phyloP scores from a whole-genome alignment of 2,797 vertebrate species.

The Acrocephalus scirpaceus region DNA sequence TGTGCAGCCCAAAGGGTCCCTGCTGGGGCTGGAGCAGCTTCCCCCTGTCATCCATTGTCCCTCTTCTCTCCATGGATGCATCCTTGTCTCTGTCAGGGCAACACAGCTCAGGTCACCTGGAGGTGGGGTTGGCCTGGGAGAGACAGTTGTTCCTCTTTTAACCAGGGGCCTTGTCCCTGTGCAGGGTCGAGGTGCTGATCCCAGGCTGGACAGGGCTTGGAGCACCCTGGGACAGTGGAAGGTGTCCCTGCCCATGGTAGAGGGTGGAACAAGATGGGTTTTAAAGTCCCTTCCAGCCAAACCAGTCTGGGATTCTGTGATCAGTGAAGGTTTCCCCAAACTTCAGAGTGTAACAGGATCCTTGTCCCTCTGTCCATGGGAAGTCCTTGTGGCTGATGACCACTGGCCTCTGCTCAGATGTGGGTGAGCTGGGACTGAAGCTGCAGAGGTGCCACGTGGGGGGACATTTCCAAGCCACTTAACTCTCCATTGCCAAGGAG shows the following conservation, averaged over 20 bases:
- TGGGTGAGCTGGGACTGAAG: background rate
- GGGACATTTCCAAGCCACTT: background rate
- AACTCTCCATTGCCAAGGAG: background rate
- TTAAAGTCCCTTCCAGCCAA: background rate
- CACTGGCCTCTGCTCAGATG: background rate
- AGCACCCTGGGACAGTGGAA: background rate
- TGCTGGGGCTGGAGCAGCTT: background rate
- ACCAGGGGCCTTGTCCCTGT: background rate
- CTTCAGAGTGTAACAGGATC: background rate
- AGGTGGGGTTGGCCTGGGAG: background rate
- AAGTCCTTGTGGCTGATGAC: background rate
- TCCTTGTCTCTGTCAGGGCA: background rate
- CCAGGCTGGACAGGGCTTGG: background rate
- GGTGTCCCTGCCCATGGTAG: background rate
- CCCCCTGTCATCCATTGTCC: background rate
- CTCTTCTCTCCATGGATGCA: accelerated
- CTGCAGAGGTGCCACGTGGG: background rate
- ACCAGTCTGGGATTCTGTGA: background rate
- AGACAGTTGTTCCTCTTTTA: background rate
- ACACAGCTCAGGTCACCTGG: background rate
- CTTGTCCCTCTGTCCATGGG: background rate
- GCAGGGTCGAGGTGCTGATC: background rate
- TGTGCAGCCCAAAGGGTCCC: background rate
- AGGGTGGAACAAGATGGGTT: background rate
- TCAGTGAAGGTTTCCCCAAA: background rate